Percentiles rank a stretch among this genome's conserved stretches.
phyloP scores from a whole-genome alignment of 2,888 invertebrate species.

The Dasypogon diadema region DNA sequence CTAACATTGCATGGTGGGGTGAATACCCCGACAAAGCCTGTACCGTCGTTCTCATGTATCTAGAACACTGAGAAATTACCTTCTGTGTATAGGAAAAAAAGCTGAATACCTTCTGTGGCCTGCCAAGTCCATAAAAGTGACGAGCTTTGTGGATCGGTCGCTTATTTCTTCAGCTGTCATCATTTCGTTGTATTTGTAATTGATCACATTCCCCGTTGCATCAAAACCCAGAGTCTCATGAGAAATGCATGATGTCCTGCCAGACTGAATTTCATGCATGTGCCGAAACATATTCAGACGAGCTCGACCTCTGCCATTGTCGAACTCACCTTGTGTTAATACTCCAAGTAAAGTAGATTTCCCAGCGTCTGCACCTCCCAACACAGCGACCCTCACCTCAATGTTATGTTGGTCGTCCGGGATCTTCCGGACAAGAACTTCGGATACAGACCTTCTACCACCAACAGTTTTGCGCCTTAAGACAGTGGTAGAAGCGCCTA shows the following conservation, averaged over 20 bases:
- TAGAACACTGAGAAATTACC: neutral
- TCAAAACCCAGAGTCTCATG: slow-evolving; percentile 98
- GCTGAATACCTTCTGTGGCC: slow-evolving; percentile 82
- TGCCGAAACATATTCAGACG: slow-evolving; percentile 95
- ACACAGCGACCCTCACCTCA: slow-evolving; percentile 91
- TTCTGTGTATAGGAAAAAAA: neutral
- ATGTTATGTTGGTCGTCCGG: slow-evolving; percentile 89
- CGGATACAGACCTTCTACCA: slow-evolving; percentile 77
- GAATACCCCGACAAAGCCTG: slow-evolving; percentile 94
- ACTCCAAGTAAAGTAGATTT: slow-evolving; percentile 97
- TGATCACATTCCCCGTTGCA: slow-evolving; percentile 85
- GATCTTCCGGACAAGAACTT: slow-evolving; percentile 90
- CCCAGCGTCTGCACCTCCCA: slow-evolving; percentile 97
- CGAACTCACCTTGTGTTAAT: slow-evolving; percentile 93
- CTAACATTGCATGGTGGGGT: slow-evolving; percentile 91
- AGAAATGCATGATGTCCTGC: slow-evolving; percentile 94
- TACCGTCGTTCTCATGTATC: slow-evolving; percentile 92
- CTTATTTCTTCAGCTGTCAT: slow-evolving; percentile 95
- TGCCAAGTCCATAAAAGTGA: slow-evolving; percentile 95
- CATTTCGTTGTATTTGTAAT: slow-evolving; percentile 88
- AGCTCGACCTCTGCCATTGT: slow-evolving; percentile 95
- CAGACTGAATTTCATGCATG: slow-evolving; percentile 94
- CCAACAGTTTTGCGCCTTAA: slow-evolving; percentile 75
- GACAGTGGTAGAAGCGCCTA: slow-evolving; percentile 85
- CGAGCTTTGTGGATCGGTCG: slow-evolving; percentile 90